phyloP scores from a whole-genome alignment of 2,113 vertebrate genomes.

The Toxotes chatareus region DNA sequence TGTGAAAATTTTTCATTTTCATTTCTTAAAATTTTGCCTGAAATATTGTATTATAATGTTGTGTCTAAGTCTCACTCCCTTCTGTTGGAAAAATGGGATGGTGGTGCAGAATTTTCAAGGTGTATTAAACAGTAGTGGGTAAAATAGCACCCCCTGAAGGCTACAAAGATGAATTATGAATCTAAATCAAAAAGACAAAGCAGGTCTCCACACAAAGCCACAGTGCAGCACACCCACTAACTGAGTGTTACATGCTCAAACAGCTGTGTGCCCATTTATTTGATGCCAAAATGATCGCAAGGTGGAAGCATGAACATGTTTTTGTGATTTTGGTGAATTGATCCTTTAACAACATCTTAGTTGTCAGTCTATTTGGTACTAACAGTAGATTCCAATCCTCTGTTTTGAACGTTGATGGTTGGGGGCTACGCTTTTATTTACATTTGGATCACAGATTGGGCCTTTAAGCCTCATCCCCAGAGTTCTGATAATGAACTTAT shows the following conservation, averaged over 20 bases:
- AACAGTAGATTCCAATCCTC: not conserved
- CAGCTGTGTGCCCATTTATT: conserved; percentile 42
- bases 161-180: conserved; percentile 43
- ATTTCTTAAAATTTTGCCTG: not conserved
- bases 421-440: conserved; percentile 53
- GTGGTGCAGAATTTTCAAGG: not conserved
- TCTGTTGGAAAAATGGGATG: not conserved
- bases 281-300: conserved; percentile 20
- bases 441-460: conserved; percentile 51
- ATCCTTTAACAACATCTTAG: conserved; percentile 6
- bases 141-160: conserved; percentile 64
- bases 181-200: conserved; percentile 49
- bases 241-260: conserved; percentile 40
- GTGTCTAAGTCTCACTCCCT: not conserved
- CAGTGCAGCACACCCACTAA: conserved; percentile 30
- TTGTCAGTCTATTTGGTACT: not conserved
- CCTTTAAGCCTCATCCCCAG: conserved; percentile 61
- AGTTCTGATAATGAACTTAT: conserved; percentile 70
- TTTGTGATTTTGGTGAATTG: conserved; percentile 1
- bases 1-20: not conserved
- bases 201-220: conserved; percentile 39
- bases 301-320: not conserved
- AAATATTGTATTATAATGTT: not conserved
- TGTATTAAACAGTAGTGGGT: not conserved
- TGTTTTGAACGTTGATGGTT: conserved; percentile 18